A percentile compares a stretch with the other conserved stretches of the same genome.
Conservation (phyloP, 2,888 invertebrate genomes). For the Drosophila falleni region DNA sequence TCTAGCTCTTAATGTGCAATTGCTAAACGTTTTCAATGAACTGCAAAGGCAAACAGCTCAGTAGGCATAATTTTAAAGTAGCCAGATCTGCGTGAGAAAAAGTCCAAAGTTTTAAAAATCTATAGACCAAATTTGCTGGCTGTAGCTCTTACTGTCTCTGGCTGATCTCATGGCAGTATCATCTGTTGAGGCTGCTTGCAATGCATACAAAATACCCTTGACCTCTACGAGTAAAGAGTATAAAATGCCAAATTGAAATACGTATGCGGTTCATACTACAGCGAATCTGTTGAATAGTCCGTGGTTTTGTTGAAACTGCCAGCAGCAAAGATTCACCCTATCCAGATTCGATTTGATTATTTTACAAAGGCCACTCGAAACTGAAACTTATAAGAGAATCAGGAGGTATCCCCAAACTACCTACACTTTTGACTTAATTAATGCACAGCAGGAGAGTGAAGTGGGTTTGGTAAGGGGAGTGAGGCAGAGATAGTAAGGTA, state of each 20-base stretch:
- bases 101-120: too few relatives aligned
- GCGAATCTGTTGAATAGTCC: conserved; percentile 11
- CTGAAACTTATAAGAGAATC: conserved; percentile 29
- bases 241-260: conserved; percentile 17
- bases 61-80: too few relatives aligned
- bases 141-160: too few relatives aligned
- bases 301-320: conserved; percentile 8
- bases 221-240: not conserved
- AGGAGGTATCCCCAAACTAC: conserved; percentile 22
- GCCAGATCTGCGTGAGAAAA: too few relatives aligned
- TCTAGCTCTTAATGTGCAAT: too few relatives aligned
- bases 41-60: too few relatives aligned
- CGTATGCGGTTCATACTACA: conserved; percentile 1
- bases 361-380: conserved; percentile 50
- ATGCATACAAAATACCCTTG: not conserved
- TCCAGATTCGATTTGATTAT: conserved; percentile 74
- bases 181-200: too few relatives aligned
- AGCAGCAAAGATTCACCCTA: conserved; percentile 19
- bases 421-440: conserved; percentile 54
- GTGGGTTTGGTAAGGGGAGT: not conserved
- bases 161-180: too few relatives aligned
- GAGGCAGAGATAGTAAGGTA: conserved; percentile 22
- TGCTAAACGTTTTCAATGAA: too few relatives aligned
- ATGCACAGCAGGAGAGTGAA: conserved; percentile 44
- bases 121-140: too few relatives aligned